phyloP scores from a whole-genome alignment of 2,888 invertebrate genomes.

The Myopa testacea region DNA sequence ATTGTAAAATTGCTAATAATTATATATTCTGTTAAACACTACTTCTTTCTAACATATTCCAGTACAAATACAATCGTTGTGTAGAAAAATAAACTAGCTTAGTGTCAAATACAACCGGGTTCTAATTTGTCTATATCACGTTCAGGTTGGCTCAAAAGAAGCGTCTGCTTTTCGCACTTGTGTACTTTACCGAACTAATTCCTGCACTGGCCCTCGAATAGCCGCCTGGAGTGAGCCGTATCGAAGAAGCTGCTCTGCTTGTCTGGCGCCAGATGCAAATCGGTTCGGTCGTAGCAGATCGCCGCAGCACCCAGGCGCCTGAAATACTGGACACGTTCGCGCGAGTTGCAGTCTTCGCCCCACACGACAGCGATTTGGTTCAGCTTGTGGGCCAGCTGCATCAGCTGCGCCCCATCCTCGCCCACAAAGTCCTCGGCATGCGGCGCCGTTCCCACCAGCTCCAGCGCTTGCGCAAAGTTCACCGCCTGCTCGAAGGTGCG shows the following conservation, averaged over 20 bases:
- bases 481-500: conserved; percentile 83
- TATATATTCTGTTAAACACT: too few species aligned
- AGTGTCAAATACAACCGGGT: not conserved
- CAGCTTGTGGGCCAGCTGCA: conserved; percentile 76
- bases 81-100: too few species aligned
- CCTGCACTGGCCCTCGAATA: conserved; percentile 59
- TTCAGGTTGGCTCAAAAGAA: not conserved
- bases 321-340: conserved; percentile 83
- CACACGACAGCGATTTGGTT: conserved; percentile 93
- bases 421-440: conserved; percentile 91
- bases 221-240: conserved; percentile 53
- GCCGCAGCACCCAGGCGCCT: conserved; percentile 92
- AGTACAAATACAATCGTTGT: too few species aligned
- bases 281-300: conserved; percentile 94
- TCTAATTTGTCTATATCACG: not conserved
- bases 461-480: conserved; percentile 83
- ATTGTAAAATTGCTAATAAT: too few species aligned
- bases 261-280: conserved; percentile 65
- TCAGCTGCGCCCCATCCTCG: conserved; percentile 76
- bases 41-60: too few species aligned
- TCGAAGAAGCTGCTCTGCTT: conserved; percentile 61
- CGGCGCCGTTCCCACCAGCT: conserved; percentile 89
- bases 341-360: conserved; percentile 96
- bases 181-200: not conserved
- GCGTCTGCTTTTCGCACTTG: not conserved